Percentiles rank a stretch among this genome's conserved stretches.
phyloP scores from a whole-genome alignment of 2,888 invertebrate species.

The Lasioglossum figueresi region DNA sequence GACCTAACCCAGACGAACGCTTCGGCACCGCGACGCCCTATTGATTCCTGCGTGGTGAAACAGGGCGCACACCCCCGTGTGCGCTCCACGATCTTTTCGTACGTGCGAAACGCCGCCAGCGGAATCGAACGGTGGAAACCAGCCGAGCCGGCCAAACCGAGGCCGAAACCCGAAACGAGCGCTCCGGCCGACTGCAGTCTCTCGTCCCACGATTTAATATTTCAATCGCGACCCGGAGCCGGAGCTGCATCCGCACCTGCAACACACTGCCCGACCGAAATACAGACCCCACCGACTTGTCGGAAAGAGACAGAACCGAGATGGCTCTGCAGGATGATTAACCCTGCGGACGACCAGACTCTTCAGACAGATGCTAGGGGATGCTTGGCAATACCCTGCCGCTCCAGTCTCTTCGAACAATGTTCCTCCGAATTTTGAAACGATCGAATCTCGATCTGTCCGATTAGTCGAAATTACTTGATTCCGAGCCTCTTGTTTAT shows the following conservation, averaged over 20 bases:
- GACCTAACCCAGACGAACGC: slow-evolving; percentile 47
- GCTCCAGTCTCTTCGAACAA: background rate
- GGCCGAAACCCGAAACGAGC: background rate
- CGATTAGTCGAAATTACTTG: background rate
- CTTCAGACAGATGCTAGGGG: background rate
- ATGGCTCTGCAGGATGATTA: background rate
- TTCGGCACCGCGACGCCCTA: slow-evolving; percentile 71
- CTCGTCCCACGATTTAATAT: slow-evolving; percentile 37
- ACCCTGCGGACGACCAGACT: background rate
- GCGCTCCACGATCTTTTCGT: slow-evolving; percentile 37
- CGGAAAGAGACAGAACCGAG: background rate
- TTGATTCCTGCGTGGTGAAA: slow-evolving; percentile 77
- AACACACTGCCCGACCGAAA: background rate
- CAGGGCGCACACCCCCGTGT: slow-evolving; percentile 72
- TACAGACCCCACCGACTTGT: background rate
- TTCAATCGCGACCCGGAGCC: slow-evolving; percentile 26
- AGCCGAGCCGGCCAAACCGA: slow-evolving; percentile 17
- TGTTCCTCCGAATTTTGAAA: background rate
- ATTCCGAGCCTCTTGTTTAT: background rate
- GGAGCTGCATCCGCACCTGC: background rate
- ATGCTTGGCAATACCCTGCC: background rate
- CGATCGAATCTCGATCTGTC: background rate
- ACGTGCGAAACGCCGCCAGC: slow-evolving; percentile 46
- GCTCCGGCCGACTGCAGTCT: background rate
- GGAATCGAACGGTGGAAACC: slow-evolving; percentile 36